phyloP scores from a whole-genome alignment of 92 coral and sea anemone genomes.

The Anthopleura xanthogrammica region DNA sequence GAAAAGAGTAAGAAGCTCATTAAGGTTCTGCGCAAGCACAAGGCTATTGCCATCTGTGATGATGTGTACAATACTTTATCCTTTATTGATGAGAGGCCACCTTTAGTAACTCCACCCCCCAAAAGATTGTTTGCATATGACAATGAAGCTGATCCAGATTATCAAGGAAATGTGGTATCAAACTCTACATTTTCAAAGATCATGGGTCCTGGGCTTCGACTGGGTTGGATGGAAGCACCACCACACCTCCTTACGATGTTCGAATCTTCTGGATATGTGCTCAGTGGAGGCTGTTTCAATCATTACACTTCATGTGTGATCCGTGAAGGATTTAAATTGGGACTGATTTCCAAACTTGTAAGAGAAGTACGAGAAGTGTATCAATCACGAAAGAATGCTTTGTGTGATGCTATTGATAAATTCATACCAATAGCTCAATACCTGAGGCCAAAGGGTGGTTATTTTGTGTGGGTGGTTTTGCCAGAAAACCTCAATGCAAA shows the following conservation, averaged over 20 bases:
- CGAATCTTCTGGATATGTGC: conserved; percentile 25
- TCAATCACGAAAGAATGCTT: conserved; percentile 52
- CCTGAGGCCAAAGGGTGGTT: conserved; percentile 79
- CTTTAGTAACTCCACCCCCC: conserved; percentile 45
- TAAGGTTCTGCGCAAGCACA: conserved; percentile 75
- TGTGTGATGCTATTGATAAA: conserved; percentile 82
- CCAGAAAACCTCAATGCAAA: conserved; percentile 60
- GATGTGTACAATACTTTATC: conserved; percentile 59
- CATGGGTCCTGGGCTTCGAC: conserved; percentile 85
- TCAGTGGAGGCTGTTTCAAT: conserved; percentile 86
- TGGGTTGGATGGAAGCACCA: conserved; percentile 97
- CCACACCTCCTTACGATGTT: conserved; percentile 41
- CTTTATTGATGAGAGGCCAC: conserved; percentile 29
- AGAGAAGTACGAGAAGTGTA: conserved; percentile 45
- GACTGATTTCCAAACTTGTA: conserved; percentile 66
- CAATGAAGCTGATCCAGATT: conserved; percentile 73
- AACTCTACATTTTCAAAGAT: conserved; percentile 86
- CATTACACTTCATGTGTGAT: conserved; percentile 88
- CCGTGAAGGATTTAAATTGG: conserved; percentile 74
- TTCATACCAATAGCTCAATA: conserved; percentile 61
- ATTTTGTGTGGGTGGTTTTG: conserved; percentile 82
- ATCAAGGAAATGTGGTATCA: conserved; percentile 92
- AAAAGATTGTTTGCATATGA: conserved; percentile 73
- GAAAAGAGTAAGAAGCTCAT: conserved; percentile 67
- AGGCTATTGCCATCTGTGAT: conserved; percentile 87